Conservation (phyloP, 2,113 vertebrate species). For the Melanotaenia duboulayi region DNA sequence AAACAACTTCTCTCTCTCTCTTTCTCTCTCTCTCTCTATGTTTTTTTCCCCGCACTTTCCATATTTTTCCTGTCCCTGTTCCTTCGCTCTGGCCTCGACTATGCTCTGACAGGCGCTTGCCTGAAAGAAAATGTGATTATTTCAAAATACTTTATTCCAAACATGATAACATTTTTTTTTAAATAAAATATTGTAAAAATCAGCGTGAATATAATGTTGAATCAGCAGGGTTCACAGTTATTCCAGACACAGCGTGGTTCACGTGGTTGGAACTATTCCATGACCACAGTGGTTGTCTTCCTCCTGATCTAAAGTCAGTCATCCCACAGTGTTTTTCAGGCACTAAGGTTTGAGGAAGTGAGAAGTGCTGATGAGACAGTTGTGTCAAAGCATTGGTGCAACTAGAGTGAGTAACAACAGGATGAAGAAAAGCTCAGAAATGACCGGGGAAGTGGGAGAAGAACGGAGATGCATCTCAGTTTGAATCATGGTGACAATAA, state of each 20-base stretch:
- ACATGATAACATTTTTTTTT: conserved; percentile 14
- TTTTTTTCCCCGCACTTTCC: conserved; percentile 70
- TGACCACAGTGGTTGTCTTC: conserved; percentile 56
- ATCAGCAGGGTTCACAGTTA: conserved; percentile 72
- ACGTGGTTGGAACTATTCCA: conserved; percentile 67
- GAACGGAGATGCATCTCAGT: conserved; percentile 17
- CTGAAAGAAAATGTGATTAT: conserved; percentile 68
- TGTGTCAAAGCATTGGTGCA: conserved; percentile 63
- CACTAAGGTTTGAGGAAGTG: conserved; percentile 78
- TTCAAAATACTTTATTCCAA: conserved; percentile 64
- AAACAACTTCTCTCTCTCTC: conserved; percentile 64
- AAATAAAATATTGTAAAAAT: conserved; percentile 25
- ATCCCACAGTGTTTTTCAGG: conserved; percentile 52
- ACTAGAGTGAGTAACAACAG: conserved; percentile 71
- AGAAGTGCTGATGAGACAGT: conserved; percentile 80
- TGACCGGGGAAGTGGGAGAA: conserved; percentile 65
- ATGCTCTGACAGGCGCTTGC: conserved; percentile 38
- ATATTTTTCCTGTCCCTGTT: conserved; percentile 59
- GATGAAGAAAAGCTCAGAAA: conserved; percentile 69
- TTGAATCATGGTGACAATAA: conserved; percentile 37
- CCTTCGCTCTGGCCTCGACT: conserved; percentile 24
- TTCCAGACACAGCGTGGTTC: conserved; percentile 53
- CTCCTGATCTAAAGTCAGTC: conserved; percentile 69
- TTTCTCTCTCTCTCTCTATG: conserved; percentile 12
- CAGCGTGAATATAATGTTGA: conserved; percentile 44